Base-by-base conservation (phyloP, 2,888 invertebrate genomes). In the Drosophila fungiperda region DNA sequence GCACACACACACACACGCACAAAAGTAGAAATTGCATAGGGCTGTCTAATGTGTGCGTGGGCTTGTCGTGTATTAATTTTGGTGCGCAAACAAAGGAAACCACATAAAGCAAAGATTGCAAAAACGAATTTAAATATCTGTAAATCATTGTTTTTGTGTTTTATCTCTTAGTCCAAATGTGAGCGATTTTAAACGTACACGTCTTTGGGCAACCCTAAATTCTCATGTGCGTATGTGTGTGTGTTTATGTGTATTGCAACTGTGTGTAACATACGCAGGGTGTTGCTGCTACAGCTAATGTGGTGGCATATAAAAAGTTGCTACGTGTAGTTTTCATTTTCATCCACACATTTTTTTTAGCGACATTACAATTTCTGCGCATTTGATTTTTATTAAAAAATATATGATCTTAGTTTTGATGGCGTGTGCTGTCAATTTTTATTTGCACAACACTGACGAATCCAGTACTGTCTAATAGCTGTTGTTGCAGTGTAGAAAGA, bases 241-340 rank as follows among this genome's bases (percentile, higher is more conserved):
- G 74, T 79, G 73, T 74, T 68, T 74, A 60, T 71, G 76, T 73
- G 60, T 67, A 70, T 73, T 62, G 54, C 67, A 71, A 35, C 20
- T 60, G 68, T 72, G 78, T 62, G 61, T 80, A 71, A 73, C 29
- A 29, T 29, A 29, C 76, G 77, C 80, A 87, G 87, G 90, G 90
- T 90, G 89, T 90, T 91, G 84, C 82, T 67, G 84, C 82, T 78
- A 79, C 79, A 64, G 42, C 7, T 42, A 80, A 80, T 67, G 74
- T 59, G 69, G 68, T 68, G 69, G 73, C 69, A 81, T 76, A 73
- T 76, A 81, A 85, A 84, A 90, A 89, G 80, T 83, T 78, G 87
- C 87, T 84, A 90, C 89, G 87, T 87, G 88, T 87, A 89, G 88
- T 85, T 90, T 87, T 87, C 65, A 66, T 73, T 72, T 84, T 73